Base-by-base conservation (phyloP, 2,888 invertebrate genomes). In the Halictus ligatus region DNA sequence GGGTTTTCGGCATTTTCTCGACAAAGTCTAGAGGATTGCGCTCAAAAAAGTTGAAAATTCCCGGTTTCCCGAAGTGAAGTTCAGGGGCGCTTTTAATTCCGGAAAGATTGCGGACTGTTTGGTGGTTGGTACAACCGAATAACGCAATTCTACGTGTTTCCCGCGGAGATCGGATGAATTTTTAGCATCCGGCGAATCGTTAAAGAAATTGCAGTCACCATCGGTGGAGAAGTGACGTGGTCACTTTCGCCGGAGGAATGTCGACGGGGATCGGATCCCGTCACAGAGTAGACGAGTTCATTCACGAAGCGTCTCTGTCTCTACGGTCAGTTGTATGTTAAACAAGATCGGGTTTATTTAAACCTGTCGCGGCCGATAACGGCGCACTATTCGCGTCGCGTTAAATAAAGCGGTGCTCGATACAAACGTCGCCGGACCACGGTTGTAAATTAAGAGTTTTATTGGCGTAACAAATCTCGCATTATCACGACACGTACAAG, bases 401-500 rank as follows among this genome's bases (percentile, higher is more conserved):
- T 80, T 81, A 69, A 83, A 58, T 83, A 76, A 83, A 83, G 80
- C 76, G 73, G 29, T 58, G 64, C 58, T 69, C 48, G 60, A 76
- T 60, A 67, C 50, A 72, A 76, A 72, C 60, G 75, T 15, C 60
- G 48, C 60, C 46, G 58, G 48, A 3, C 10, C 21, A 58, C 48
- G 75, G 75, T 74, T 72, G 78, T 85, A 85, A 85, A 83, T 83
- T 83, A 83, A 77, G 35, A 46, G 54, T 58, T 83, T 83, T 83
- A 83, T 80, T 76, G 83, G 73, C 40, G 83, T 64, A 85, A 83
- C 85, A 85, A 83, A 85, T 85, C 85, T 80, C 64, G 69, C 77
- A 80, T 85, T 85, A 85, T 83, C 79, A 77, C 71, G 80, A 74
- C 80, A 73, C 77, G 82, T 77, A 82, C 78, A 75, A 85, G 87